Percentiles rank a stretch among this genome's conserved stretches.
These are phyloP conservation scores for Amaurobius ferox DNA, from an alignment of 2,888 invertebrate genomes.

Conservation along the genomic window DNA sequence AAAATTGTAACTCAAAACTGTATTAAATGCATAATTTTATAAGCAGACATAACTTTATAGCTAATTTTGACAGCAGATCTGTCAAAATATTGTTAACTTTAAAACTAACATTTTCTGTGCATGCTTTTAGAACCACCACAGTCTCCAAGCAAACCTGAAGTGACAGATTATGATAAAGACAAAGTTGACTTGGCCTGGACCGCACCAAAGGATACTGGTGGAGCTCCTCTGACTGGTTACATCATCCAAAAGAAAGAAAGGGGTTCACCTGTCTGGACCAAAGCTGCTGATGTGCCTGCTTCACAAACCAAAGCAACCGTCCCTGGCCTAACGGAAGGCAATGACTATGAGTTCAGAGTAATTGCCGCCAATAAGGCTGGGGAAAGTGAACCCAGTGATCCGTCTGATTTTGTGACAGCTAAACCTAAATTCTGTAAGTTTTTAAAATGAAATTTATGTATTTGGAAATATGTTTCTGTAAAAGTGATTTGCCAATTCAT, in stretches of 20 bases:
- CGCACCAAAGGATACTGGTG: slow-evolving; percentile 75
- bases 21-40: no score
- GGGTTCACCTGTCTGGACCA: slow-evolving; percentile 95
- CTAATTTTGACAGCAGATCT: no score
- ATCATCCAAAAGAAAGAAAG: slow-evolving; percentile 97
- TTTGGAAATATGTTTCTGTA: not conserved
- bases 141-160: slow-evolving; percentile 90
- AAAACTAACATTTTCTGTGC: no score
- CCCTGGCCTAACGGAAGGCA: slow-evolving; percentile 92
- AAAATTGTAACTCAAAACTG: no score
- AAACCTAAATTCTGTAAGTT: slow-evolving; percentile 83
- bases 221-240: slow-evolving; percentile 80
- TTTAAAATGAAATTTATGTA: not conserved
- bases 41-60: no score
- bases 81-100: no score
- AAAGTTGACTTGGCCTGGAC: slow-evolving; percentile 91
- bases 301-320: slow-evolving; percentile 88
- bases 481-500: no score
- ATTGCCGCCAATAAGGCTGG: slow-evolving; percentile 76
- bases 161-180: slow-evolving; percentile 81
- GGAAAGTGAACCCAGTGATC: slow-evolving; percentile 80
- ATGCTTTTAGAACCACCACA: slow-evolving; percentile 89
- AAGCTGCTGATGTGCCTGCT: slow-evolving; percentile 90
- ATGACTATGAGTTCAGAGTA: slow-evolving; percentile 95
- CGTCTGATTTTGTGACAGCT: slow-evolving; percentile 90